Evolutionary conservation across 2,888 invertebrate species (phyloP), one percentile per base, ranked within the genome.

Genomic region (Bembecia ichneumoniformis): DNA sequence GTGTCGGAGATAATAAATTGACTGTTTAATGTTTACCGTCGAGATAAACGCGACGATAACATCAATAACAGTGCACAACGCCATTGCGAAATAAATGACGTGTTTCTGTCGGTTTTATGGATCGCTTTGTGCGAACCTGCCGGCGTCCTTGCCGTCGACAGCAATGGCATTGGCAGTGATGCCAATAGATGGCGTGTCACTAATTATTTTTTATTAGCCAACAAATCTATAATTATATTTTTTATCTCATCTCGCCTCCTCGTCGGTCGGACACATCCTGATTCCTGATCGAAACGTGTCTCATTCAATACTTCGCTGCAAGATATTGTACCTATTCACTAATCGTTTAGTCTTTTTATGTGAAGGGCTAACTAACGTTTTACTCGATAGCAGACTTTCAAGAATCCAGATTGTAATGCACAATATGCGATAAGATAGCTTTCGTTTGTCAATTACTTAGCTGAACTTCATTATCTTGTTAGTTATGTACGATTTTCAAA

Each of bases 241-340:
- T 67, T 55, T 61, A 58, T 46, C 58, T 58, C 55, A 52, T 52
- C 55, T 17, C 51, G 47, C 48, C 43, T 48, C 51, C 49, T 52
- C 51, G 57, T 57, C 59, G 58, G 60, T 59, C 56, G 56, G 56
- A 50, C 52, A 61, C 66, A 70, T 71, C 71, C 71, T 71, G 66
- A 66, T 69, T 59, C 71, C 71, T 71, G 66, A 66, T 69, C 59
- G 62, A 71, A 71, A 28, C 28, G 3, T 71, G 65, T 68, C 52
- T 57, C 66, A 71, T 56, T 34, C 48, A 57, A 56, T 55, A 56
- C 53, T 52, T 28, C 28, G 28, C 28, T 28, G 28, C 28, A 28
- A 9, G 9, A 28, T 28, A 28, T 20, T 20, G 7, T 5, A n/a
- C n/a, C n/a, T n/a, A n/a, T n/a, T n/a, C n/a, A n/a, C n/a, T n/a